Conservation (phyloP, 2,888 invertebrate species). For the Eupeodes luniger region DNA sequence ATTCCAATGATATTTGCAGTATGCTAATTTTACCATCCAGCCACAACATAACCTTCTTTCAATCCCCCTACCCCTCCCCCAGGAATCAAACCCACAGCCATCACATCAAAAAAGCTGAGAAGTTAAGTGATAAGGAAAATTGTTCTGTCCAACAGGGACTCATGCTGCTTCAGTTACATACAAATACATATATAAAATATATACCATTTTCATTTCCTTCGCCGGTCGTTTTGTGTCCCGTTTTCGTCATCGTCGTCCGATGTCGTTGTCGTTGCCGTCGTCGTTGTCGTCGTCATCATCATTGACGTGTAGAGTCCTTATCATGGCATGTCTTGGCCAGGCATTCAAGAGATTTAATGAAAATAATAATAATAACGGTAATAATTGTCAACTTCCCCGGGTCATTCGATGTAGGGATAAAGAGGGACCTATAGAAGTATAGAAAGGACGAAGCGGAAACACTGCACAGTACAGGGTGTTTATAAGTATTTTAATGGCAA, state of each 20-base stretch:
- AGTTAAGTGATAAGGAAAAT: constrained; percentile 74
- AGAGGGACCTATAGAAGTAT: too few species aligned
- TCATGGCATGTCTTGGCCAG: constrained; percentile 52
- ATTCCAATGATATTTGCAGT: constrained; percentile 75
- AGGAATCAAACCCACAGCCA: constrained; percentile 15
- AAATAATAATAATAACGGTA: constrained; percentile 74
- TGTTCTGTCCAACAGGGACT: constrained; percentile 58
- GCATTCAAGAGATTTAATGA: constrained; percentile 64
- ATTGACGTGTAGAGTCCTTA: constrained; percentile 46
- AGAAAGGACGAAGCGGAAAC: not conserved
- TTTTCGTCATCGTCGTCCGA: not conserved
- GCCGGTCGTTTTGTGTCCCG: not conserved
- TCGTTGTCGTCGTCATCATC: not conserved
- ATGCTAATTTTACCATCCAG: constrained; percentile 66
- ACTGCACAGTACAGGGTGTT: constrained; percentile 57
- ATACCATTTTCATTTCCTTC: constrained; percentile 49
- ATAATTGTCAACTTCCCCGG: constrained; percentile 69
- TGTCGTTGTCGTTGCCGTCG: not conserved
- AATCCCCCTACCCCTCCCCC: not conserved
- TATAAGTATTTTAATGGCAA: constrained; percentile 46
- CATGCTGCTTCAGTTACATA: not conserved
- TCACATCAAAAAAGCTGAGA: constrained; percentile 57
- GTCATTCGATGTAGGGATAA: constrained; percentile 9
- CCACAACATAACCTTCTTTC: not conserved
- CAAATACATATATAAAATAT: not conserved